Conservation (phyloP, 2,113 vertebrate genomes). For the Nothocercus nigrocapillus region DNA sequence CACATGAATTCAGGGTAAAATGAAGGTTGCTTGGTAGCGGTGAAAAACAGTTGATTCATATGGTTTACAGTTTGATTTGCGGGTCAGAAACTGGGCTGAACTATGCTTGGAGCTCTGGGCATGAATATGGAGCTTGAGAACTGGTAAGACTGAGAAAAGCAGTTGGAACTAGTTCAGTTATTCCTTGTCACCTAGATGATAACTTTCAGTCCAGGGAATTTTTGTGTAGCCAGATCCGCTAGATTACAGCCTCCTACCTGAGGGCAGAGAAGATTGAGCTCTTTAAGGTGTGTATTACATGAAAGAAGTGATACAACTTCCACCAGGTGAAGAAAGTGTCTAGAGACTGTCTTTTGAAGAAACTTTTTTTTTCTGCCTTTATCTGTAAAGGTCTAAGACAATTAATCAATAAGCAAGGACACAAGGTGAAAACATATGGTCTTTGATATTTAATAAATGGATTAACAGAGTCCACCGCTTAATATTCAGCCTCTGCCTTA, state of each 20-base stretch:
- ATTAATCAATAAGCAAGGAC: conserved; percentile 78
- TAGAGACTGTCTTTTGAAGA: background rate
- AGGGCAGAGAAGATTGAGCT: background rate
- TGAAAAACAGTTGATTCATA: background rate
- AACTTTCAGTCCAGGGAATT: background rate
- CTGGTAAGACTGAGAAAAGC: background rate
- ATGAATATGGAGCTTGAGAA: background rate
- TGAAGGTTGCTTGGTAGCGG: background rate
- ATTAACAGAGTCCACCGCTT: conserved; percentile 72
- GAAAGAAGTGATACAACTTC: background rate
- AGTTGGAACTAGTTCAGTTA: background rate
- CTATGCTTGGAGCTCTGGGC: background rate
- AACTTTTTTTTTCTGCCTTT: conserved; percentile 23
- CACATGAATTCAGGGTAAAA: background rate
- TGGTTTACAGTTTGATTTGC: background rate
- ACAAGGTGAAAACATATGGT: conserved; percentile 72
- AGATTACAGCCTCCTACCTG: background rate
- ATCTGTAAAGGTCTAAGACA: conserved; percentile 50
- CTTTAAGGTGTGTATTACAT: background rate
- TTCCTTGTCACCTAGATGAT: background rate
- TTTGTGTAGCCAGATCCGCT: background rate
- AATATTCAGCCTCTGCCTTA: conserved; percentile 75
- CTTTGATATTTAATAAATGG: conserved; percentile 84
- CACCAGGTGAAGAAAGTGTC: conserved; percentile 1
- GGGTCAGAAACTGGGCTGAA: background rate